These are phyloP conservation scores for Eilema sororculum DNA, from an alignment of 2,888 invertebrate genomes.

Conservation along the genomic window DNA sequence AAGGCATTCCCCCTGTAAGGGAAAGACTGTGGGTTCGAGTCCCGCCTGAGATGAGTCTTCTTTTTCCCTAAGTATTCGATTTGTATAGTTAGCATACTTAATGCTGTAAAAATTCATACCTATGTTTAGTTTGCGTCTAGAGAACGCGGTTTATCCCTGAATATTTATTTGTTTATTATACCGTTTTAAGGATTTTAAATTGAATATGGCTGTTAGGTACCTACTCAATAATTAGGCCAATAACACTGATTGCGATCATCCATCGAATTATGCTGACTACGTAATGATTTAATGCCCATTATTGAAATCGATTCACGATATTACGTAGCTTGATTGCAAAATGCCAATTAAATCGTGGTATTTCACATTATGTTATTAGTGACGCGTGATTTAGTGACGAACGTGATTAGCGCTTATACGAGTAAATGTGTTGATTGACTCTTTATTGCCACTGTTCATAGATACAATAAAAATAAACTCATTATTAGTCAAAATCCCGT, in stretches of 20 bases:
- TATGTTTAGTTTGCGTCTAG: no score
- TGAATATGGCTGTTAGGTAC: not conserved
- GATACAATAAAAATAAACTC: no score
- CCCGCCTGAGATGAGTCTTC: no score
- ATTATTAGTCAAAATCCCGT: no score
- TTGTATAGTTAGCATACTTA: no score
- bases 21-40: no score
- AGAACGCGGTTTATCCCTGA: no score
- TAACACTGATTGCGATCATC: slow-evolving; percentile 27
- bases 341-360: slow-evolving; percentile 3
- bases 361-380: not conserved
- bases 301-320: slow-evolving; percentile 26
- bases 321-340: slow-evolving; percentile 10
- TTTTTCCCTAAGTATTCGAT: no score
- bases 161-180: not conserved
- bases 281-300: slow-evolving; percentile 31
- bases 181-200: not conserved
- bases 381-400: not conserved
- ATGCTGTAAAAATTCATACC: no score
- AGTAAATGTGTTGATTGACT: not conserved
- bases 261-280: slow-evolving; percentile 33
- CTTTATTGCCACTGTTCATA: not conserved
- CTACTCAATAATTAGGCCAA: slow-evolving; percentile 20
- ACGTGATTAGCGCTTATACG: not conserved
- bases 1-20: no score